A percentile compares a stretch with the other conserved stretches of the same genome.
phyloP scores from a whole-genome alignment of 2,797 vertebrate genomes.

The Galaxias olidus region DNA sequence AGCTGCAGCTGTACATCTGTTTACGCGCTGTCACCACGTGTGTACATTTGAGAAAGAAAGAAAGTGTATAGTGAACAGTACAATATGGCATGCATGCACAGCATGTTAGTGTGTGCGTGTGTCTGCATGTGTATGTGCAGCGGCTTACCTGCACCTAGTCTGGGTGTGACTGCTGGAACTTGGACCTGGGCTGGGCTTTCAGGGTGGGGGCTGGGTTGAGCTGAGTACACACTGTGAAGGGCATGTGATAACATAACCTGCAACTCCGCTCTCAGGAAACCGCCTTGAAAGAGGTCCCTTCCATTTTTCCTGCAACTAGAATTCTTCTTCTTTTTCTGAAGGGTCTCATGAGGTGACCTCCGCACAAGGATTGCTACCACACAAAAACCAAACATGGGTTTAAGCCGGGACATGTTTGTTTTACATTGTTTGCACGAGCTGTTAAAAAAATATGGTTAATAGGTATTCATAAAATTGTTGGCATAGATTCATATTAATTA shows the following conservation, averaged over 20 bases:
- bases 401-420: too few relatives aligned
- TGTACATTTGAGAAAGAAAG: too few relatives aligned
- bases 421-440: too few relatives aligned
- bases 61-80: not conserved
- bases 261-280: not conserved
- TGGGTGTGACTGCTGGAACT: constrained; percentile 58
- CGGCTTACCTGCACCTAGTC: constrained; percentile 47
- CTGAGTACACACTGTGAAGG: not conserved
- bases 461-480: too few relatives aligned
- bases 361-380: too few relatives aligned
- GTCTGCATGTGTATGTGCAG: not conserved
- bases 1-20: not conserved
- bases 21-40: too few relatives aligned
- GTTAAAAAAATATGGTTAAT: too few relatives aligned
- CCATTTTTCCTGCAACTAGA: not conserved
- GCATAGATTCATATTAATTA: too few relatives aligned
- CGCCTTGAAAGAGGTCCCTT: not conserved
- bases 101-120: not conserved
- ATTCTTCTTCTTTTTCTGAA: too few relatives aligned
- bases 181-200: constrained; percentile 36
- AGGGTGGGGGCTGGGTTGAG: not conserved
- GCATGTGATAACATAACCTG: constrained; percentile 53
- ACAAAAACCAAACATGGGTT: too few relatives aligned
- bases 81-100: not conserved
- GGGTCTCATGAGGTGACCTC: too few relatives aligned